These are phyloP conservation scores for Steatocranus sp. DNA, from an alignment of 2,797 vertebrate genomes.

Conservation along the genomic window DNA sequence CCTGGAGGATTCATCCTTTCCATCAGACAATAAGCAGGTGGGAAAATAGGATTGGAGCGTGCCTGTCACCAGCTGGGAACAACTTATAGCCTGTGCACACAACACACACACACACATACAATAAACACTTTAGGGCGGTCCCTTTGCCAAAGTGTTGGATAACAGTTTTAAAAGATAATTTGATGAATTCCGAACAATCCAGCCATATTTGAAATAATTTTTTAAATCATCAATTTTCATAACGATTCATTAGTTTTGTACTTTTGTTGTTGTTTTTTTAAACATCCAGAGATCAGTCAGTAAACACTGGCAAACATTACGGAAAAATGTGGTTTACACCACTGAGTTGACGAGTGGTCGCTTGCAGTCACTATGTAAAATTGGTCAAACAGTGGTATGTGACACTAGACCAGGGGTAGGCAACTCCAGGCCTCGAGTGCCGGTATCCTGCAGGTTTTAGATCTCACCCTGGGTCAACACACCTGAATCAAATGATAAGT, in stretches of 20 bases:
- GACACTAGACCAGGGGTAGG: no score
- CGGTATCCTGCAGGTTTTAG: no score
- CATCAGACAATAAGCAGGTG: constrained; percentile 76
- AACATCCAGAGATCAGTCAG: background rate
- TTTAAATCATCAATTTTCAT: background rate
- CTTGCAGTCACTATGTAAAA: background rate
- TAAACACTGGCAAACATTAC: background rate
- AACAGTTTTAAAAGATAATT: background rate
- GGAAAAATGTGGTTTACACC: background rate
- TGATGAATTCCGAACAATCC: background rate
- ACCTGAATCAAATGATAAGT: no score
- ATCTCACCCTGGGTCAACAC: no score
- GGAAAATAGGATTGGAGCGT: constrained; percentile 74
- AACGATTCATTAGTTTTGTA: background rate
- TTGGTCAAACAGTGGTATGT: background rate
- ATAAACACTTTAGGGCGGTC: background rate
- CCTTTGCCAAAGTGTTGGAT: background rate
- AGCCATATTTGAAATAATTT: background rate
- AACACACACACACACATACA: constrained; percentile 3
- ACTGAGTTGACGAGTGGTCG: fast-evolving
- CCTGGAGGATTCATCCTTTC: constrained; percentile 79
- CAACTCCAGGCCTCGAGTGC: no score
- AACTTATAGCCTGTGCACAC: constrained; percentile 47
- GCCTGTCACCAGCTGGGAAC: constrained; percentile 70
- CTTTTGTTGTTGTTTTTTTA: background rate